Base-by-base conservation (phyloP, 2,797 vertebrate genomes). In the Peromyscus eremicus region DNA sequence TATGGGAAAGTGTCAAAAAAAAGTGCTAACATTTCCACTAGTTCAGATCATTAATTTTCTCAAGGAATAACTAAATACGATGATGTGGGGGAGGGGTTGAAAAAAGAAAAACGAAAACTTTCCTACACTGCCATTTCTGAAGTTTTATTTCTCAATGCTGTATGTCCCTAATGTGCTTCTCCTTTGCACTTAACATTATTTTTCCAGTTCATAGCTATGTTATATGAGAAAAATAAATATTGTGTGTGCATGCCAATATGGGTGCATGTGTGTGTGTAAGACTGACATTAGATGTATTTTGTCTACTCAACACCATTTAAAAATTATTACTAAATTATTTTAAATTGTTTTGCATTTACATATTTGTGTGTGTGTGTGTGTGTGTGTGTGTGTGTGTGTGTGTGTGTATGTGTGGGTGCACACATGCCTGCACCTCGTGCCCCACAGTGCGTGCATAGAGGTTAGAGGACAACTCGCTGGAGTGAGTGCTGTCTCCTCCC, bases 11-110 rank as follows among this genome's bases (percentile, higher is more conserved):
- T 97, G 97, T 97, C 86, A 95, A 88, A 96, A 86, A 95, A 97
- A 97, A 90, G 94, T 97, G 97, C 92, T 97, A 97, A 94, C 92
- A 95, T 97, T 95, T 96, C 92, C 94, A 93, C 95, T 95, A 82
- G 95, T 94, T 97, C 14, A 12, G 86, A 98, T 97, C 91, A 96
- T 98, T 97, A 97, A 97, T 97, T 97, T 98, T 98, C 94, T 95
- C 87, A 97, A 96, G 81, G 84, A 97, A 96, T 97, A 97, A 97
- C 91, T 96, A 96, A 97, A 85, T 96, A 95, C 94, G 94, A 97
- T 95, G 89, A 93, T 5, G 85, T 43, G 49, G 43, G 49, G 49
- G 46, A n/a, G 49, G 49, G 49, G 49, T 11, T 49, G 49, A 49
- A 49, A 11, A 52, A 52, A 52, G 40, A 64, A 82, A 94, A 94